Conservation (phyloP, 2,888 invertebrate species). For the Noctua fimbriata region DNA sequence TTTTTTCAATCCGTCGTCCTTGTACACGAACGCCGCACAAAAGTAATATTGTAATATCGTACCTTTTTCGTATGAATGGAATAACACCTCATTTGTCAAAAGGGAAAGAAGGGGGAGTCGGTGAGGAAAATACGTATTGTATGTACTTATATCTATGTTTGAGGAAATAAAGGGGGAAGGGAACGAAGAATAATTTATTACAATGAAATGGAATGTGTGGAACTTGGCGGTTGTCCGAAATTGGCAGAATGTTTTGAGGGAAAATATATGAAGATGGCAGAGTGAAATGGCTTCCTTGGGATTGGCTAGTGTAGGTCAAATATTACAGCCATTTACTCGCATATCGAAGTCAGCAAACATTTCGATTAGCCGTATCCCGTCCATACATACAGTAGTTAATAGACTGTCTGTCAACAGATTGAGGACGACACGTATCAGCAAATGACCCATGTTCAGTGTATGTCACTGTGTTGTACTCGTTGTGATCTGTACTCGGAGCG, state of each 20-base stretch:
- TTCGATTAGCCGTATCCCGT: too few species aligned
- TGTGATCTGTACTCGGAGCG: conserved; percentile 5
- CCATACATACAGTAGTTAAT: conserved; percentile 1
- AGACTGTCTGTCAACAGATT: conserved; percentile 8
- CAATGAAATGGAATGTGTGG: conserved; percentile 32
- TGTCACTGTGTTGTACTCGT: conserved; percentile 10
- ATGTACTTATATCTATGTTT: conserved; percentile 39
- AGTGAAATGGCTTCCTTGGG: background rate
- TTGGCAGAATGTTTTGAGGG: conserved; percentile 30
- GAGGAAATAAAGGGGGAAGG: conserved; percentile 27
- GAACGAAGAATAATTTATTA: conserved; percentile 46
- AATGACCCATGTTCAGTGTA: conserved; percentile 29
- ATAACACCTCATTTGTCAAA: conserved; percentile 62
- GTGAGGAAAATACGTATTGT: conserved; percentile 21
- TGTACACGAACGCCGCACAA: conserved; percentile 17
- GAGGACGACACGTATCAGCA: conserved; percentile 2
- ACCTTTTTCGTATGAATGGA: conserved; percentile 57
- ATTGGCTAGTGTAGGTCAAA: background rate
- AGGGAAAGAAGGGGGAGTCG: conserved; percentile 5
- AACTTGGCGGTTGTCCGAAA: conserved; percentile 20
- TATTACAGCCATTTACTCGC: background rate
- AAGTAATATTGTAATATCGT: conserved; percentile 52
- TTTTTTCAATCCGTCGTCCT: conserved; percentile 31
- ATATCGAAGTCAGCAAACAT: background rate
- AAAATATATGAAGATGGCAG: conserved; percentile 9